These are phyloP conservation scores for Gyps fulvus DNA, from an alignment of 2,113 vertebrate species.

Conservation along the genomic window DNA sequence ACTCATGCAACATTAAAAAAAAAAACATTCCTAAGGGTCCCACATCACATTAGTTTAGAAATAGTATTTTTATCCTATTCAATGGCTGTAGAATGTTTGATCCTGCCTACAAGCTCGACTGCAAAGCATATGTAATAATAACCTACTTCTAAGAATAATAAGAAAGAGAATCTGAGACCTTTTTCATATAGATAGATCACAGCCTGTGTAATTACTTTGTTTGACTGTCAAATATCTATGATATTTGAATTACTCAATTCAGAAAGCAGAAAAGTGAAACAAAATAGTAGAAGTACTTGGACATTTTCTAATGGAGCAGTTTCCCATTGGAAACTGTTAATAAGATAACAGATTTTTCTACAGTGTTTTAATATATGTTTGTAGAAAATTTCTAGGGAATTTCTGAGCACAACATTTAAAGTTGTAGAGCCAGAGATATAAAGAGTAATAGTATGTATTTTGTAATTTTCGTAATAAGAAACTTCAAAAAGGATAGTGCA, in stretches of 20 bases:
- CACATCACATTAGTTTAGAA: background rate
- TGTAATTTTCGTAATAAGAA: background rate
- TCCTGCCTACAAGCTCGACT: background rate
- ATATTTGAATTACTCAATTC: background rate
- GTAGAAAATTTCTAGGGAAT: background rate
- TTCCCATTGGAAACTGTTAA: background rate
- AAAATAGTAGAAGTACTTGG: background rate
- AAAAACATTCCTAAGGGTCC: background rate
- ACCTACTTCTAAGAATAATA: background rate
- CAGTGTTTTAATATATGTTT: background rate
- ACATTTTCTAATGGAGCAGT: background rate
- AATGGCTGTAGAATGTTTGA: background rate
- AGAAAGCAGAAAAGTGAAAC: background rate
- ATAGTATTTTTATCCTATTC: background rate
- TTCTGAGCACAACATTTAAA: background rate
- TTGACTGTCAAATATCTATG: background rate
- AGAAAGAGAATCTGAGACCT: background rate
- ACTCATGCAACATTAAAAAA: background rate
- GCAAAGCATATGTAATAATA: background rate
- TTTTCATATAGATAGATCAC: background rate
- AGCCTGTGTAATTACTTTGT: background rate
- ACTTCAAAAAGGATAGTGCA: background rate
- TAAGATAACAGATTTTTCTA: background rate
- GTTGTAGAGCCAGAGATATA: background rate
- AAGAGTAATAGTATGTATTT: background rate